Conservation (phyloP, 1,140 invertebrate genomes). For the Aphis craccivora region DNA sequence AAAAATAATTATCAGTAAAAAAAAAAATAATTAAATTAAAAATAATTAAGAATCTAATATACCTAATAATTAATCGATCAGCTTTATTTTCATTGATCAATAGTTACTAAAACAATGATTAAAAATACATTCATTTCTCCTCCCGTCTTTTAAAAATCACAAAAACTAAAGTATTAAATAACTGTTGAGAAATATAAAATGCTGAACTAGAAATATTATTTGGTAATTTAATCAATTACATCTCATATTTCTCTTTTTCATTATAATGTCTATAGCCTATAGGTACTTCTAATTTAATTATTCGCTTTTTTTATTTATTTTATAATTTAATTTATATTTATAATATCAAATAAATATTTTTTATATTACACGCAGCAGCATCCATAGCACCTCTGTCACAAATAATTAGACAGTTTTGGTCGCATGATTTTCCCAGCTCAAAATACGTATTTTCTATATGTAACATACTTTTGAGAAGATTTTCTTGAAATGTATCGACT, state of each 20-base stretch:
- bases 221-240: not conserved
- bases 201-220: not conserved
- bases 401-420: conserved; percentile 92
- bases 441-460: conserved; percentile 98
- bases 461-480: conserved; percentile 95
- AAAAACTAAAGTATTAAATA: no score
- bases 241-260: not conserved
- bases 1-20: not conserved
- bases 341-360: not conserved
- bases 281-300: not conserved
- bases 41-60: no score
- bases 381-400: conserved; percentile 99
- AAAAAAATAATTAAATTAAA: not conserved
- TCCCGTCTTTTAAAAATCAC: no score
- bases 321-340: not conserved
- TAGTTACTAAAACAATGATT: no score
- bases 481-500: conserved; percentile 96
- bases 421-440: conserved; percentile 83
- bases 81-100: no score
- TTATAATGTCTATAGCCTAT: not conserved
- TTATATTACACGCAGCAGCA: conserved; percentile 90
- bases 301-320: not conserved
- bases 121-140: no score
- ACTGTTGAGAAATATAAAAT: no score
- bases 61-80: no score